Conservation (phyloP, 2,113 vertebrate genomes). For the Passer domesticus region DNA sequence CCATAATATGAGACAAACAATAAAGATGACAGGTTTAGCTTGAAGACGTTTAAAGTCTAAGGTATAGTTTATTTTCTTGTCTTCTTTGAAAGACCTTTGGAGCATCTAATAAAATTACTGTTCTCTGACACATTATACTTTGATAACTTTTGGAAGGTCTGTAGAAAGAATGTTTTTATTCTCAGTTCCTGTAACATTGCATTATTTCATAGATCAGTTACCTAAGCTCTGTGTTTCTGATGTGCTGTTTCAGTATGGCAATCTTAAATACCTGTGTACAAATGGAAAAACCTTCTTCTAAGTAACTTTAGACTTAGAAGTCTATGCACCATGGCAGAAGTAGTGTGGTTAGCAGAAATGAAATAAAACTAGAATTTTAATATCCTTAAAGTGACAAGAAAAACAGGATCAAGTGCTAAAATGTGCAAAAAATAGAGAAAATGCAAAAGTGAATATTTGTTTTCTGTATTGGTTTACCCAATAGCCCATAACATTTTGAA, state of each 20-base stretch:
- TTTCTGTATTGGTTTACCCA: background rate
- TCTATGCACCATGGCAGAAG: background rate
- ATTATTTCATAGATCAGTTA: background rate
- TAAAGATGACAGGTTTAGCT: background rate
- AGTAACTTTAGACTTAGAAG: background rate
- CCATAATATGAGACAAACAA: background rate
- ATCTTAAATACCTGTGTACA: background rate
- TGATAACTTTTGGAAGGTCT: background rate
- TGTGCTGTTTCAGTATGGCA: background rate
- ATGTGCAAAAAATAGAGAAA: background rate
- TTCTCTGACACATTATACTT: background rate
- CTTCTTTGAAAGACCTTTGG: background rate
- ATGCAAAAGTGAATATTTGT: background rate
- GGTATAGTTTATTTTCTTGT: background rate
- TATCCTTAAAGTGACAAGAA: background rate
- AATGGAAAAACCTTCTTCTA: background rate
- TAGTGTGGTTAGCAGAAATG: background rate
- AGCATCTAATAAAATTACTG: background rate
- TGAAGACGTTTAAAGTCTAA: background rate
- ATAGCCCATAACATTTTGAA: background rate
- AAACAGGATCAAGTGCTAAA: background rate
- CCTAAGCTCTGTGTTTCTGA: background rate
- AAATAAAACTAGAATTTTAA: background rate
- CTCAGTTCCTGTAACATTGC: background rate
- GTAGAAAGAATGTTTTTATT: background rate